Evolutionary conservation across 2,797 vertebrate species (phyloP).

Genomic region (Natrix natrix): DNA sequence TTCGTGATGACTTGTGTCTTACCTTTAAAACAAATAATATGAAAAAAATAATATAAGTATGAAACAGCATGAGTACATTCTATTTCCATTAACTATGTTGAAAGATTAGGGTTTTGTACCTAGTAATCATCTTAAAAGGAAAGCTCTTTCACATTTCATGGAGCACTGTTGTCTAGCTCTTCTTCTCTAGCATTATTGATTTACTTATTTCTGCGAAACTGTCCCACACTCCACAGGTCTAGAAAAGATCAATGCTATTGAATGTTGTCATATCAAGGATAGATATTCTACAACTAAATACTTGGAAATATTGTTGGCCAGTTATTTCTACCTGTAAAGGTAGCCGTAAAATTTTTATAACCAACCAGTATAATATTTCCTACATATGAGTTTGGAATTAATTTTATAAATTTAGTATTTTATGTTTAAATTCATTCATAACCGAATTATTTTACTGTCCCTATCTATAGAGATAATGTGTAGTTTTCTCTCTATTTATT

Average conservation of each 20-base stretch:
- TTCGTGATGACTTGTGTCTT: conserved; percentile 91
- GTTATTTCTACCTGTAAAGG: background rate
- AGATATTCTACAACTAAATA: background rate
- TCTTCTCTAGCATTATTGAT: background rate
- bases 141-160: background rate
- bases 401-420: background rate
- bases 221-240: background rate
- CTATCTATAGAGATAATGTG: background rate
- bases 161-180: background rate
- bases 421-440: background rate
- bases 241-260: background rate
- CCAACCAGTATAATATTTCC: background rate
- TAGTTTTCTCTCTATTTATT: background rate
- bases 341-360: background rate
- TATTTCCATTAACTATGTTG: background rate
- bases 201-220: background rate
- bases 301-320: background rate
- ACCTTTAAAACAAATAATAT: conserved; percentile 77
- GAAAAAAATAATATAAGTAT: background rate
- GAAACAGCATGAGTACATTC: background rate
- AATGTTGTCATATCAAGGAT: background rate
- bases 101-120: background rate
- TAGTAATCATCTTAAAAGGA: background rate
- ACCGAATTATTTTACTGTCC: background rate
- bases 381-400: background rate